Evolutionary conservation across 2,113 vertebrate genomes (phyloP).

Genomic region (Empidonax alnorum): DNA sequence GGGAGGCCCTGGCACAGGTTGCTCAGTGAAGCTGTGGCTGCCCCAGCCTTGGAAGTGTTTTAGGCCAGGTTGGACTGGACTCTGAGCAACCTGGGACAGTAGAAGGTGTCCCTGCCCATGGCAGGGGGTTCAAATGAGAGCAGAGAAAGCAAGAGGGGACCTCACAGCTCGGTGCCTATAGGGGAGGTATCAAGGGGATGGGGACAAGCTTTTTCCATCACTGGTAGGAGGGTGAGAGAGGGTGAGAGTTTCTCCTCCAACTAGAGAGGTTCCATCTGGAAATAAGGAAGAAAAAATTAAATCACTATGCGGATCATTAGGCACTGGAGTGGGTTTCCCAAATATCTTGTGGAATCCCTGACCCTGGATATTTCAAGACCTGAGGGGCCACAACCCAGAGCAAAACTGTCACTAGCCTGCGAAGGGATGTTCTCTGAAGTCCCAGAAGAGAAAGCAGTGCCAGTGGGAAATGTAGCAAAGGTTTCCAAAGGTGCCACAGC

Average conservation of each 20-base stretch:
- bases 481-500: neutral
- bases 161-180: neutral
- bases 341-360: neutral
- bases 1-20: neutral
- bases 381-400: neutral
- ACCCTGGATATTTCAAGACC: neutral
- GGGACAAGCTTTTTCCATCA: neutral
- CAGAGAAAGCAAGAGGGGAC: neutral
- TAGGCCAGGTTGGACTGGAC: neutral
- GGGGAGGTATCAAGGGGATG: neutral
- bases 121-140: neutral
- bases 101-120: neutral
- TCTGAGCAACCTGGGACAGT: neutral
- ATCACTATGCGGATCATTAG: neutral
- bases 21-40: neutral
- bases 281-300: neutral
- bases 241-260: neutral
- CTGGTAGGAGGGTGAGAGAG: neutral
- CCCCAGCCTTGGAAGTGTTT: neutral
- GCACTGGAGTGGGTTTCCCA: neutral
- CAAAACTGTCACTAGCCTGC: neutral
- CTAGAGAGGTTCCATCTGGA: neutral
- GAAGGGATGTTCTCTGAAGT: neutral
- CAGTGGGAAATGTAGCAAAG: neutral
- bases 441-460: neutral